A percentile compares a stretch with the other conserved stretches of the same genome.
Evolutionary conservation across 2,113 vertebrate genomes (phyloP).

Genomic region (Brachionichthys hirsutus): DNA sequence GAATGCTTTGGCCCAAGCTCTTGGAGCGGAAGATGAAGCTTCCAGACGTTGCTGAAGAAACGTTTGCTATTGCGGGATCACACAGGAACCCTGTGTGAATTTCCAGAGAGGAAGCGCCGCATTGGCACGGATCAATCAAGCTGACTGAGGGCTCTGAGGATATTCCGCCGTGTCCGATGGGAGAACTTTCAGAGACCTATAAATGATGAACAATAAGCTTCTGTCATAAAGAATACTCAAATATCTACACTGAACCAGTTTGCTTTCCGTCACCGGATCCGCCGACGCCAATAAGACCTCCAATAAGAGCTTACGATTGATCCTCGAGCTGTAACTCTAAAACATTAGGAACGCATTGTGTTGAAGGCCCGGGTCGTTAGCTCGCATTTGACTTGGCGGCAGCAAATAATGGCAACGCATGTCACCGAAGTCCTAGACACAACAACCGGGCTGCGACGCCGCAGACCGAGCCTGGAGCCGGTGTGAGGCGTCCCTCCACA

Average conservation of each 20-base stretch:
- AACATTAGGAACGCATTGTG: too few species aligned
- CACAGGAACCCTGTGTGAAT: conserved; percentile 38
- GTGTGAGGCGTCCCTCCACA: conserved; percentile 22
- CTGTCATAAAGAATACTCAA: too few species aligned
- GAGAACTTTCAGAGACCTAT: background rate
- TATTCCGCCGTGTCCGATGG: background rate
- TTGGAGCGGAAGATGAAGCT: conserved; percentile 31
- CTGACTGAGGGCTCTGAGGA: conserved; percentile 18
- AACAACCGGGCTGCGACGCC: conserved; percentile 50
- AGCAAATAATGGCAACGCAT: conserved; percentile 33
- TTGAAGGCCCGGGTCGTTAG: conserved; percentile 22
- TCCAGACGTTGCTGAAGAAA: conserved; percentile 19
- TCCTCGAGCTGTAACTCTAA: too few species aligned
- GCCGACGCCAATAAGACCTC: too few species aligned
- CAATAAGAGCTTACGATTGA: too few species aligned
- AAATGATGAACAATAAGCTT: background rate
- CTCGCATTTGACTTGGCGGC: conserved; percentile 9
- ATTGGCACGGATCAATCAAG: conserved; percentile 37
- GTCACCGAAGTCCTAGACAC: conserved; percentile 53
- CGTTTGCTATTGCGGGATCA: conserved; percentile 26
- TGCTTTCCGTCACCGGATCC: too few species aligned
- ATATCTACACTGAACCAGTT: too few species aligned
- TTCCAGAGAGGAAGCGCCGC: conserved; percentile 37
- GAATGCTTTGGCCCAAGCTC: conserved; percentile 36
- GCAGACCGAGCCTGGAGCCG: conserved; percentile 13